Base-by-base conservation (phyloP, 2,113 vertebrate genomes). In the Nothocercus julius region DNA sequence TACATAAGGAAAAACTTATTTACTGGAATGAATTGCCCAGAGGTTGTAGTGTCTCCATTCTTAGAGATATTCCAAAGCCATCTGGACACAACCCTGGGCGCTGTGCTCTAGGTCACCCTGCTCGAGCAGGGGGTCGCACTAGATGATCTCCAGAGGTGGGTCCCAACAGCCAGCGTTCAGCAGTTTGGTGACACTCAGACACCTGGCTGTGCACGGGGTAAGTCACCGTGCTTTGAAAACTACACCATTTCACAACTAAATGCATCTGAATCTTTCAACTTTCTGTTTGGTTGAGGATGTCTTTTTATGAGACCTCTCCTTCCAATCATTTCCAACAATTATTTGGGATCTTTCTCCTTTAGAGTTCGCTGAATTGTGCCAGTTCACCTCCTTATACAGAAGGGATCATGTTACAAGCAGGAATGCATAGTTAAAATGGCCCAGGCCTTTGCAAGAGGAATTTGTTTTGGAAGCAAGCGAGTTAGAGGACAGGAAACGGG, bases 391-490 rank as follows among this genome's bases (percentile, higher is more conserved):
- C 66, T 90, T 74, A 78, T 16, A 79, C 75, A 92, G 66, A 85
- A 92, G 63, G 51, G 72, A 74, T 91, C 28, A 1, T 68, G 63
- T 96, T 93, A 88, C 90, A 91, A 36, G n/a, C 53, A 95, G 91
- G 89, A 92, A 90, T 84, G 83, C 9, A 7, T 81, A 94, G 83
- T 83, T 95, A 69, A 95, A 94, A 92, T 68, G 56, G n/a, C 49
- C 64, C 53, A 85, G 95, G 67, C 25, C 87, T 92, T 96, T 93
- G 82, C 89, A 96, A 82, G n/a, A 91, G 81, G 81, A 95, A 93
- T 95, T 96, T 96, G 90, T 92, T 97, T 95, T 94, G 90, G 91
- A 95, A 95, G 68, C 92, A 93, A 97, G 53, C 0, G 58, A 85
- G 83, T 81, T 2, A 70, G 87, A 96, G 95, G 54, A 90, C 79